phyloP scores from a whole-genome alignment of 2,113 vertebrate genomes.

The Tachysurus fulvidraco region DNA sequence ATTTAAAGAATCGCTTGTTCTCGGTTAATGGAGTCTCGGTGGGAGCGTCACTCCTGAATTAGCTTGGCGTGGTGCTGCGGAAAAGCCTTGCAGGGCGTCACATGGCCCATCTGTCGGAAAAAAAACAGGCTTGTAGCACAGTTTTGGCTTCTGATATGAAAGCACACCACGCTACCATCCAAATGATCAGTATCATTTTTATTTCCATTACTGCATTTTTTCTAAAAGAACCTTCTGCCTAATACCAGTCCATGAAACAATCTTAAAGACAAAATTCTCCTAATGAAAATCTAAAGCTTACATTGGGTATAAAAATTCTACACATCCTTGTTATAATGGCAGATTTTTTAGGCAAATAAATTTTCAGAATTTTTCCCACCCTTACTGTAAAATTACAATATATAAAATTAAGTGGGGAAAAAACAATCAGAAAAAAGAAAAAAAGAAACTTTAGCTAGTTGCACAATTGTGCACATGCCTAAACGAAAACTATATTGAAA shows the following conservation, averaged over 20 bases:
- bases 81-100: constrained; percentile 72
- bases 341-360: too few relatives aligned
- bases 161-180: constrained; percentile 40
- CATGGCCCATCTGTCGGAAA: constrained; percentile 71
- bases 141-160: constrained; percentile 56
- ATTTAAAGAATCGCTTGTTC: constrained; percentile 69
- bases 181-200: constrained; percentile 8
- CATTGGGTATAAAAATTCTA: neutral
- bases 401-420: too few relatives aligned
- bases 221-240: neutral
- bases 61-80: constrained; percentile 74
- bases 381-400: too few relatives aligned
- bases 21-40: constrained; percentile 70
- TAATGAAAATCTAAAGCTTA: neutral
- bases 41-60: constrained; percentile 73
- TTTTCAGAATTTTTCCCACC: too few relatives aligned
- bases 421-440: too few relatives aligned
- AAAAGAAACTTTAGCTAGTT: too few relatives aligned
- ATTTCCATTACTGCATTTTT: neutral
- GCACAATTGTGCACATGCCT: too few relatives aligned
- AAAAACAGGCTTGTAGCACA: constrained; percentile 48
- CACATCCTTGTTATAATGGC: too few relatives aligned
- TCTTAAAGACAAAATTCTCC: neutral
- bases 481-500: too few relatives aligned
- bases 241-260: neutral